A percentile compares a stretch with the other conserved stretches of the same genome.
phyloP scores from a whole-genome alignment of 92 coral and sea anemone species.

The Epizoanthus ramosus region DNA sequence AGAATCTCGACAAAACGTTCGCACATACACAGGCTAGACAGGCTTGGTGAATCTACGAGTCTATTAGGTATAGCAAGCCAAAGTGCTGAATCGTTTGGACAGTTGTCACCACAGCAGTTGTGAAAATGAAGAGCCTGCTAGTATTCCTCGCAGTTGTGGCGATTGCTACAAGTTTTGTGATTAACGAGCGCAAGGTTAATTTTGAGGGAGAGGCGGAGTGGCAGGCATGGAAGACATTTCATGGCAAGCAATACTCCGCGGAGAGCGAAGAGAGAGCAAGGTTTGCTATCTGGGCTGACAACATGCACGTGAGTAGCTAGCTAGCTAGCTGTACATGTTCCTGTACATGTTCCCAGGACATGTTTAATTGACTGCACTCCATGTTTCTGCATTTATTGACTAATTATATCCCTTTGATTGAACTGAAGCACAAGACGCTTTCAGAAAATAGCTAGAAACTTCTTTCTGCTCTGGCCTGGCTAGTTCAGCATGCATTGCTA shows the following conservation, averaged over 20 bases:
- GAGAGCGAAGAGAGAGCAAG: constrained; percentile 75
- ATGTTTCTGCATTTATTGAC: no score
- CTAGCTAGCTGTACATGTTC: neutral
- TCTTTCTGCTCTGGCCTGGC: no score
- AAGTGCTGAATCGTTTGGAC: neutral
- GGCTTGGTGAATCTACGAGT: no score
- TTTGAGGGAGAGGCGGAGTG: constrained; percentile 49
- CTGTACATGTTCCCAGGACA: neutral
- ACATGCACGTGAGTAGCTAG: constrained; percentile 69
- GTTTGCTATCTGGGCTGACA: constrained; percentile 85
- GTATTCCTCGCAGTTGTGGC: neutral
- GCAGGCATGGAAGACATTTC: constrained; percentile 84
- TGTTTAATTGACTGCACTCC: no score
- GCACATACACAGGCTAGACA: neutral
- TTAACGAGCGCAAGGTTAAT: constrained; percentile 8
- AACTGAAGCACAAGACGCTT: no score
- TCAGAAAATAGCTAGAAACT: no score
- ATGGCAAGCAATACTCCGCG: constrained; percentile 73
- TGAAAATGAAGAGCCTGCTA: neutral
- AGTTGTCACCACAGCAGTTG: neutral
- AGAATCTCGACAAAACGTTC: neutral
- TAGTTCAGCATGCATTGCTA: no score
- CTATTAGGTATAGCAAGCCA: neutral
- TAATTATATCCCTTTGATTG: no score
- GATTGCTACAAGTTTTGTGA: constrained; percentile 4